Evolutionary conservation across 2,113 vertebrate genomes (phyloP).

Genomic region (Eolophus roseicapilla): DNA sequence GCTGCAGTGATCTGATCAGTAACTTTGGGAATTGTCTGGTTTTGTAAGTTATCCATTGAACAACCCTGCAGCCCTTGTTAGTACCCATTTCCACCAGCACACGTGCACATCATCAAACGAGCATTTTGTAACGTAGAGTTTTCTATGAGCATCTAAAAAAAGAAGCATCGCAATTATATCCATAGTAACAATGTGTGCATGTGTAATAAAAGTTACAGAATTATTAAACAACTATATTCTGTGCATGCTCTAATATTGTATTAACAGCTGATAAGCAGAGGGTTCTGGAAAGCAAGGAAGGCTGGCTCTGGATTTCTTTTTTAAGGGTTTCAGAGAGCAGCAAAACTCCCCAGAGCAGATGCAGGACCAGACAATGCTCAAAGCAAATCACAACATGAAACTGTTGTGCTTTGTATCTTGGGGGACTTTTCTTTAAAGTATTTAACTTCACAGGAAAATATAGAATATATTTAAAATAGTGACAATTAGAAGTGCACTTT

Average conservation of each 20-base stretch:
- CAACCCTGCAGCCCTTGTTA: not conserved
- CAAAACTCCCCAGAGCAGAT: not conserved
- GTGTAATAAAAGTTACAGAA: not conserved
- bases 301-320: not conserved
- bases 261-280: not conserved
- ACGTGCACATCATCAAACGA: not conserved
- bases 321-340: not conserved
- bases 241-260: not conserved
- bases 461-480: conserved; percentile 22
- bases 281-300: not conserved
- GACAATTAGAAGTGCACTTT: conserved; percentile 20
- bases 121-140: not conserved
- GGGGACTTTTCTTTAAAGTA: conserved; percentile 27
- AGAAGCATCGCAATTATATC: not conserved
- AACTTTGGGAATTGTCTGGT: conserved; percentile 25
- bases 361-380: conserved; percentile 31
- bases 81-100: conserved; percentile 5
- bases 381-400: not conserved
- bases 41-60: not conserved
- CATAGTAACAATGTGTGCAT: not conserved
- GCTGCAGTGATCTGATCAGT: not conserved
- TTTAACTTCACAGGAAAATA: conserved; percentile 28
- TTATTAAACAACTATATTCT: not conserved
- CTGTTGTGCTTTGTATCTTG: conserved; percentile 31
- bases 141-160: not conserved